A percentile compares a stretch with the other conserved stretches of the same genome.
Conservation (phyloP, 2,113 vertebrate genomes). For the Pseudolaguvia tuberculata region DNA sequence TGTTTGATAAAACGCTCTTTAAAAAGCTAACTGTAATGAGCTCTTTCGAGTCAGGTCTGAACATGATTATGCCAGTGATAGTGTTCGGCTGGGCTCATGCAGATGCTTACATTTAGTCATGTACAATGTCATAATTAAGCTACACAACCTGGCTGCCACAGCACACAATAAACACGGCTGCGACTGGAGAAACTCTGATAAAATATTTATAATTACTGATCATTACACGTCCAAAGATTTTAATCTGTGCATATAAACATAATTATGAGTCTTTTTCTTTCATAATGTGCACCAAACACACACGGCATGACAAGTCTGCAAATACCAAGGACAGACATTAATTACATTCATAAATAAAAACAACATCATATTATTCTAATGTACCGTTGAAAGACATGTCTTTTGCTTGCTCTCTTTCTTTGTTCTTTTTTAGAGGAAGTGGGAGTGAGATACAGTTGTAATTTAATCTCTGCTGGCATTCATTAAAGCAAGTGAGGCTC, state of each 20-base stretch:
- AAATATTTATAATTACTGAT: slow-evolving; percentile 79
- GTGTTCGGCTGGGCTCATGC: slow-evolving; percentile 81
- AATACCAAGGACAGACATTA: slow-evolving; percentile 67
- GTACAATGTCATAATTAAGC: slow-evolving; percentile 94
- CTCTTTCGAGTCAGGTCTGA: slow-evolving; percentile 97
- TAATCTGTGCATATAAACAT: slow-evolving; percentile 72
- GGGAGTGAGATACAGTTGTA: slow-evolving; percentile 45
- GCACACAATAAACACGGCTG: slow-evolving; percentile 64
- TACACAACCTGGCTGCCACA: slow-evolving; percentile 73
- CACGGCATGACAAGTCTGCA: slow-evolving; percentile 68
- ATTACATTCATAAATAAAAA: slow-evolving; percentile 72
- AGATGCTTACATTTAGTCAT: slow-evolving; percentile 88
- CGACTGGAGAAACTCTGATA: slow-evolving; percentile 58
- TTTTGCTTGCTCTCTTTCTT: background rate
- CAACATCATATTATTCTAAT: slow-evolving; percentile 66
- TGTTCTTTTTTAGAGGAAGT: slow-evolving; percentile 47
- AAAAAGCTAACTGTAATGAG: slow-evolving; percentile 99
- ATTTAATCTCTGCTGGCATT: slow-evolving; percentile 61
- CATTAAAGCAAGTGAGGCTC: slow-evolving; percentile 49
- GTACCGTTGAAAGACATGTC: slow-evolving; percentile 46
- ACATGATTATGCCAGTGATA: slow-evolving; percentile 89
- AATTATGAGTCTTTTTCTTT: slow-evolving; percentile 72
- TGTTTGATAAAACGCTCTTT: slow-evolving; percentile 99
- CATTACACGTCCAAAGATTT: slow-evolving; percentile 72
- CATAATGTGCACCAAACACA: slow-evolving; percentile 59